Base-by-base conservation (phyloP, 2,113 vertebrate genomes). In the Forbesichthys agassizii region DNA sequence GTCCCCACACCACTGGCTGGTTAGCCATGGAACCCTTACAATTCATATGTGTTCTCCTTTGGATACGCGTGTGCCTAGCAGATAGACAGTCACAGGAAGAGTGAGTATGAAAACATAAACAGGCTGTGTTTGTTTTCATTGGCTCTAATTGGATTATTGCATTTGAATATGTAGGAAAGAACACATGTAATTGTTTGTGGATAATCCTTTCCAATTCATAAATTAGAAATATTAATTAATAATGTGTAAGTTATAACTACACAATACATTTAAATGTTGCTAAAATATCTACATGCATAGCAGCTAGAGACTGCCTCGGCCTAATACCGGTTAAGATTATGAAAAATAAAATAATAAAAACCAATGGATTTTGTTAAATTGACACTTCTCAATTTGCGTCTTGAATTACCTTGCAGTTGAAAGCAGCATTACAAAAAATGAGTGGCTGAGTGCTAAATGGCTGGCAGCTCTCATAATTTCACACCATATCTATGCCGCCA, bases 11-110 rank as follows among this genome's bases (percentile, higher is more conserved):
- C 74, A 73, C 64, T 54, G 33, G 61, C 42, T 46, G 36, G 73
- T 80, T 80, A 80, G 82, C 80, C 48, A 93, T 93, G 92, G 88
- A 82, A 65, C 68, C 61, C n/a, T 67, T 85, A 5, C 73, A 48
- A 8, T 63, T 79, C 64, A 14, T 89, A 33, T 66, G 89, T 51
- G 13, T 92, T 48, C 66, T 91, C 11, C 71, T 85, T 36, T 91
- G 88, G 87, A 89, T 92, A 83, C 62, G 51, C 57, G 20, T 11
- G 53, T 83, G 73, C 60, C 78, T 16, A 16, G 55, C 78, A 52
- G 61, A 57, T 46, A 69, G 48, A 72, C 58, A 78, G 33, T 46
- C 4, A 55, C 49, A 71, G 3, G 67, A 76, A 12, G 72, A 88
- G 92, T 93, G 67, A 89, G 90, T 60, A 11, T 10, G 36, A 14